Base-by-base conservation (phyloP, 2,888 invertebrate species). In the Anaspis maculata region DNA sequence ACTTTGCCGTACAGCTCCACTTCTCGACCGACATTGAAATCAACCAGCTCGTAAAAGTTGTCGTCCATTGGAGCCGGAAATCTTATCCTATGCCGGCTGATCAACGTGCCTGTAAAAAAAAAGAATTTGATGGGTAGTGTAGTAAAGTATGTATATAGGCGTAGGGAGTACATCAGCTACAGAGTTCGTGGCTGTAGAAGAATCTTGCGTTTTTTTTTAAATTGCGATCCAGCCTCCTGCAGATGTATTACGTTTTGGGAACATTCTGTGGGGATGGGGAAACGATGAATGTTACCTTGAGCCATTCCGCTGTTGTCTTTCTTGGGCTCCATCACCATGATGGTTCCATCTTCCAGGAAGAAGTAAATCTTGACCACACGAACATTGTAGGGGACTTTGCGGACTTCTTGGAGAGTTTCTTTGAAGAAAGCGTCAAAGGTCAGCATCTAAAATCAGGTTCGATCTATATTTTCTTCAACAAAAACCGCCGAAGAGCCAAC, bases 271-370 rank as follows among this genome's bases (percentile, higher is more conserved):
- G n/a, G n/a, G n/a, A n/a, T 13, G 13, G 27, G 12, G 19, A 45
- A 60, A 91, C n/a, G n/a, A n/a, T n/a, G n/a, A n/a, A n/a, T n/a
- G n/a, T n/a, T n/a, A n/a, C n/a, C 91, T 75, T 91, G 91, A 19
- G 80, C 76, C 46, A 88, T 73, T 3, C 91, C 91, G 50, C 89
- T 87, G 57, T 92, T 92, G 31, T 78, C 76, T 5, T 83, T 75
- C 53, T 76, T 74, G 0, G 89, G 89, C 58, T 94, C 92, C 32
- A 73, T 62, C 2, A 94, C 83, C 68, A 90, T 88, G 46, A 94
- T 80, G 1, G 92, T 90, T 10, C 89, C 91, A 64, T 95, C 92
- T 67, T 94, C 92, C 25, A 94, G 70, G 53, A 80, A 92, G 57
- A 85, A 92, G 46, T 78, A 83, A 33, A 94, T 84, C 46, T 83